These are phyloP conservation scores for Argyra leucocephala DNA, from an alignment of 2,888 invertebrate species.

Conservation along the genomic window DNA sequence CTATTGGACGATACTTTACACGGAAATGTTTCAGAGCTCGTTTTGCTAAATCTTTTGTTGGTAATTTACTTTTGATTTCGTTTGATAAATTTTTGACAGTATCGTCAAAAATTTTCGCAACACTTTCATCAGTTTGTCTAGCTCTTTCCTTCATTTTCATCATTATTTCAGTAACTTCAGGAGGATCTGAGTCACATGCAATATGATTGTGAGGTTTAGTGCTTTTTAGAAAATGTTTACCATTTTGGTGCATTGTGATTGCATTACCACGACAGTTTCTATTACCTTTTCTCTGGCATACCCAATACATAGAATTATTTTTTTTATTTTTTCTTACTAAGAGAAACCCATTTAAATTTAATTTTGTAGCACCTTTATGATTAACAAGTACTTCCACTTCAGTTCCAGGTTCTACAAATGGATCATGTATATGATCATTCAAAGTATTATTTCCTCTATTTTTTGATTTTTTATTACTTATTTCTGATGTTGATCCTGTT, in stretches of 20 bases:
- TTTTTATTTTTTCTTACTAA: not conserved
- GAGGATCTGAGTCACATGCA: not conserved
- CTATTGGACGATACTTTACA: slow-evolving; percentile 4
- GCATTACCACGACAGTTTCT: slow-evolving; percentile 9
- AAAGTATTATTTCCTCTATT: not conserved
- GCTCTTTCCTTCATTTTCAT: not conserved
- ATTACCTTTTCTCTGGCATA: not conserved
- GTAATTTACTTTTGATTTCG: not conserved
- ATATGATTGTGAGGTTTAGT: slow-evolving; percentile 10
- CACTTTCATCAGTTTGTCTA: slow-evolving; percentile 5
- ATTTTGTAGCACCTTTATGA: slow-evolving; percentile 6
- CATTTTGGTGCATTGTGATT: not conserved
- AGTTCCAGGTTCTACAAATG: slow-evolving; percentile 9
- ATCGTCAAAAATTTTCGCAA: slow-evolving; percentile 5
- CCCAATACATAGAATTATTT: not conserved
- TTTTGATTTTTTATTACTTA: not conserved
- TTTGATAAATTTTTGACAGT: slow-evolving; percentile 8
- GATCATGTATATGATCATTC: slow-evolving; percentile 7
- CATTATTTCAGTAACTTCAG: not conserved
- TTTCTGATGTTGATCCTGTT: not conserved
- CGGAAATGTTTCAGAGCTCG: not conserved
- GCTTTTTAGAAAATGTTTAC: slow-evolving; percentile 9
- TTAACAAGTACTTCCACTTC: slow-evolving; percentile 6
- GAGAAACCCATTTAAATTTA: slow-evolving; percentile 11
- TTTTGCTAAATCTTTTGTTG: not conserved